Percentiles rank a stretch among this genome's conserved stretches.
phyloP scores from a whole-genome alignment of 2,797 vertebrate species.

The Graptemys geographica region DNA sequence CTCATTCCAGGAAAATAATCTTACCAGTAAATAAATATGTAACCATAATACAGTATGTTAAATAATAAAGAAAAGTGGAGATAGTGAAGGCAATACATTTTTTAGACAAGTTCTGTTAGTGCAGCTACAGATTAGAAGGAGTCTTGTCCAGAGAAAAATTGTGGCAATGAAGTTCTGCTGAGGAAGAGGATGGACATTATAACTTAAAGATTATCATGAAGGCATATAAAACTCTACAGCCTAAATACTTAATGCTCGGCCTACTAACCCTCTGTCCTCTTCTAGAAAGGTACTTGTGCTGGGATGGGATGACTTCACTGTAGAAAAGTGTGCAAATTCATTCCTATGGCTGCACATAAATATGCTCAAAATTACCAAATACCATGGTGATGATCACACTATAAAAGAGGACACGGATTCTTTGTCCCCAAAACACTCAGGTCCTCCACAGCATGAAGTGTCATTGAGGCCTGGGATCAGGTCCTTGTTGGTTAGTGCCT shows the following conservation, averaged over 20 bases:
- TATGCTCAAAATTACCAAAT: neutral
- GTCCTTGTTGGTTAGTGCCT: neutral
- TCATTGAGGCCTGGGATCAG: neutral
- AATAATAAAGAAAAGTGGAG: neutral
- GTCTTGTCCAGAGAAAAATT: neutral
- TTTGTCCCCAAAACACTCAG: neutral
- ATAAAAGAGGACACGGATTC: neutral
- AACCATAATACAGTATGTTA: neutral
- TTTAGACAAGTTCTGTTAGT: neutral
- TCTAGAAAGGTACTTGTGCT: neutral
- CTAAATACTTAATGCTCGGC: neutral
- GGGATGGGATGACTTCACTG: neutral
- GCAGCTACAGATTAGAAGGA: neutral
- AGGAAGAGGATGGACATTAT: neutral
- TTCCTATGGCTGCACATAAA: neutral
- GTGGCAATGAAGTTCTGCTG: neutral
- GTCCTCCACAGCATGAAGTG: neutral
- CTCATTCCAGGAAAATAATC: constrained; percentile 20
- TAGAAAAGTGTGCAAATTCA: neutral
- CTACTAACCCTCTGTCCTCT: neutral
- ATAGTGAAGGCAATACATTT: neutral
- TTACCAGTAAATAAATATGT: neutral
- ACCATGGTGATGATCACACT: neutral
- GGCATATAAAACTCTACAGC: neutral
- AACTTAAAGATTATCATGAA: neutral